These are phyloP conservation scores for Phainopepla nitens DNA, from an alignment of 2,113 vertebrate species.

Conservation along the genomic window DNA sequence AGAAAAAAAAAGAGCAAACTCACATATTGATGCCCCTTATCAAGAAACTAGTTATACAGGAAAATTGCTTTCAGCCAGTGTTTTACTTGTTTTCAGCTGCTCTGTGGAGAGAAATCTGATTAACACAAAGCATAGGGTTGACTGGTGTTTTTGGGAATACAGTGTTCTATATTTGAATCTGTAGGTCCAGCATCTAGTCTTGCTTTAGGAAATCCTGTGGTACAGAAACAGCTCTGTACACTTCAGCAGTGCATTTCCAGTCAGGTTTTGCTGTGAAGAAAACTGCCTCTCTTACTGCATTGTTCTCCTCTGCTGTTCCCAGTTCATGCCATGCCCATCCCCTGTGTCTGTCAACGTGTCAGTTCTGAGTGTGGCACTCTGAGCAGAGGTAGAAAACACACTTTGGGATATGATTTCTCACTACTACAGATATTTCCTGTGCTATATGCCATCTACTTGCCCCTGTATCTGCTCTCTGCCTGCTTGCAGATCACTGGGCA, in stretches of 20 bases:
- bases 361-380: background rate
- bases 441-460: background rate
- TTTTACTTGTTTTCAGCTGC: background rate
- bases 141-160: background rate
- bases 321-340: background rate
- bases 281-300: background rate
- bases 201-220: background rate
- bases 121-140: background rate
- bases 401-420: background rate
- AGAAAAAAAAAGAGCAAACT: background rate
- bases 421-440: background rate
- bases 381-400: background rate
- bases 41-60: background rate
- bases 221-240: background rate
- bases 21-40: background rate
- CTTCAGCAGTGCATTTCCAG: background rate
- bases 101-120: background rate
- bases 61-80: background rate
- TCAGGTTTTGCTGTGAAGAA: background rate
- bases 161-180: background rate
- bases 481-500: background rate
- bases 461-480: background rate
- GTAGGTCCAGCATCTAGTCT: background rate
- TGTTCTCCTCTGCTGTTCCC: background rate
- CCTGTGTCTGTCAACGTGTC: accelerated